Base-by-base conservation (phyloP, 2,797 vertebrate species). In the Coendou prehensilis region DNA sequence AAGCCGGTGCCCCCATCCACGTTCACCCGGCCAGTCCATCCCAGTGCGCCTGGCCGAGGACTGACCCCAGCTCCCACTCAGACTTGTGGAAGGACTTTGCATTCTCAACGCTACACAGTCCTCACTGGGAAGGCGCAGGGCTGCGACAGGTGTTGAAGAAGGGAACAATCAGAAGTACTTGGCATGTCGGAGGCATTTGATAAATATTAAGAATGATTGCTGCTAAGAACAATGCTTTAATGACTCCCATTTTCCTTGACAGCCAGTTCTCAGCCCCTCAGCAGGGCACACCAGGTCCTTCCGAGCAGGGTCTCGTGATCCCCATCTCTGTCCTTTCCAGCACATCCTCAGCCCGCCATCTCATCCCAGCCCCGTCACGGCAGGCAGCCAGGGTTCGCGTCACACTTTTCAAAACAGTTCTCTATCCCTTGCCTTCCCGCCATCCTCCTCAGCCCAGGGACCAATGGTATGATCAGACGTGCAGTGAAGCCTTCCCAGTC, bases 271-370 rank as follows among this genome's bases (percentile, higher is more conserved):
- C 78, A 23, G 15, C 1, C 45, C 57, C 4, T 37, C 11, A 64
- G 18, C 33, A 22, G 57, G 10, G n/a, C 15, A 26, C 8, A 20
- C 5, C 4, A 0, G 0, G 7, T 73, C 20, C 61, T 52, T 41
- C 18, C 18, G 0, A 4, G 20, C n/a, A 5, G 1, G 22, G 15
- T 30, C 17, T 11, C 15, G 0, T 2, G 28, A 30, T 20, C 11
- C 9, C 15, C 0, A 3, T 0, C 45, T 52, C 5, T 15, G n/a
- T 30, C 33, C 64, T 14, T 30, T 15, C 30, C 57, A 67, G 57
- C 63, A 15, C 30, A 6, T 64, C 63, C 13, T 30, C 63, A 2
- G 8, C 59, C 59, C 3, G 59, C 59, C 3, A 9, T 10, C 59
- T 26, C 8, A 9, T 28, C 59, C 59, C 59, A 28, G 59, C 59